Percentiles rank a stretch among this genome's conserved stretches.
Evolutionary conservation across 2,888 invertebrate genomes (phyloP).

Genomic region (Agrochola lota): DNA sequence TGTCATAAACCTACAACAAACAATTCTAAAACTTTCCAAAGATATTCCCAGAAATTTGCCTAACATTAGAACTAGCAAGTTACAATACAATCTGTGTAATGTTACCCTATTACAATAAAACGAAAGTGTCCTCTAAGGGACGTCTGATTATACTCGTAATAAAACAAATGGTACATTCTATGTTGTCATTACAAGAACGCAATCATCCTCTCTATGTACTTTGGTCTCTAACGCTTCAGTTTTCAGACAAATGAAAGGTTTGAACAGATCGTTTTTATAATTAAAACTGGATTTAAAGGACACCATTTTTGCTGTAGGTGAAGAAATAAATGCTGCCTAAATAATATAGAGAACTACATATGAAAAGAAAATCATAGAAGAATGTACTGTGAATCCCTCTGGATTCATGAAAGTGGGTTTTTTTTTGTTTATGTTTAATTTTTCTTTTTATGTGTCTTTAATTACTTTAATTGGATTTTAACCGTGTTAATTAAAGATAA

Average conservation of each 20-base stretch:
- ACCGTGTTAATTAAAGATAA: too few relatives aligned
- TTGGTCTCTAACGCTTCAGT: constrained; percentile 28
- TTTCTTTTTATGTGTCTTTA: background rate
- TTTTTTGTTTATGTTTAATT: background rate
- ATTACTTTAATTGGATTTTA: background rate
- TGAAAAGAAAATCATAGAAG: background rate
- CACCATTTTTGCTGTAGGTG: background rate
- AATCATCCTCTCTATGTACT: constrained; percentile 51
- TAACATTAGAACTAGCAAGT: constrained; percentile 39
- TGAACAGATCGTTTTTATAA: constrained; percentile 36
- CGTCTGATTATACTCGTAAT: constrained; percentile 65
- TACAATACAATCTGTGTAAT: constrained; percentile 64
- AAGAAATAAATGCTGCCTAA: background rate
- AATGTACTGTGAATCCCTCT: too few relatives aligned
- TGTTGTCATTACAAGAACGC: constrained; percentile 58
- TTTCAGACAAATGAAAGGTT: constrained; percentile 46
- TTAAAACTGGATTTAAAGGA: constrained; percentile 28
- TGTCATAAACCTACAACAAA: background rate
- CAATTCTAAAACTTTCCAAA: constrained; percentile 26
- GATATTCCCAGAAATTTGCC: constrained; percentile 23
- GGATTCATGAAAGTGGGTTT: background rate
- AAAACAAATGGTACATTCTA: constrained; percentile 62
- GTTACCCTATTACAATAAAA: constrained; percentile 56
- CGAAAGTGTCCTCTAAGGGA: constrained; percentile 53
- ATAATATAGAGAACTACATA: background rate